Percentiles rank a stretch among this genome's conserved stretches.
phyloP scores from a whole-genome alignment of 2,797 vertebrate species.

The Cygnus olor region DNA sequence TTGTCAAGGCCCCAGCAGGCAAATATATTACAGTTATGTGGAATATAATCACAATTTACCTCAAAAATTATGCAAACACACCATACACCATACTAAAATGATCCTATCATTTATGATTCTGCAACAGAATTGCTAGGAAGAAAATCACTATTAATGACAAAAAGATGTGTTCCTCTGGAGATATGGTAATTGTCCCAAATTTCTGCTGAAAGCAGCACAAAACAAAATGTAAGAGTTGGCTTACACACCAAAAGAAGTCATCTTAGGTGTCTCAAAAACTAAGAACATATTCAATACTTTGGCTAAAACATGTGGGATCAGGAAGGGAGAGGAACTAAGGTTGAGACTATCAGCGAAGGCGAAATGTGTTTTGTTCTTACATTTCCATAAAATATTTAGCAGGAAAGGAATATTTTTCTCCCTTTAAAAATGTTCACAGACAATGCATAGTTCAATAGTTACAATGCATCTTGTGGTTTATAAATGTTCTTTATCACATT shows the following conservation, averaged over 20 bases:
- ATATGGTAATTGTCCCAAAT: background rate
- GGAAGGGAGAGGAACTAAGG: background rate
- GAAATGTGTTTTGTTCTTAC: background rate
- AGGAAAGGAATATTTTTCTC: background rate
- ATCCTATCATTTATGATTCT: background rate
- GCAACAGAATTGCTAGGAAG: background rate
- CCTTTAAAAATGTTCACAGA: background rate
- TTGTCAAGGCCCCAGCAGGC: background rate
- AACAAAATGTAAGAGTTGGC: background rate
- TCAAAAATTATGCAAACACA: background rate
- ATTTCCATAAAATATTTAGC: background rate
- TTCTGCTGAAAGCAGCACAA: background rate
- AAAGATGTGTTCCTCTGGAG: background rate
- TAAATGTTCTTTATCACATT: background rate
- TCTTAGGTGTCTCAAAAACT: background rate
- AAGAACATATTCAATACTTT: background rate
- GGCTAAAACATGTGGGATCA: background rate
- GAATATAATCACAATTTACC: background rate
- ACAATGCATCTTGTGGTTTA: background rate
- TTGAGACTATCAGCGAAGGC: background rate
- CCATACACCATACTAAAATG: background rate
- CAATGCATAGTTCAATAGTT: background rate
- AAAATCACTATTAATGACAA: background rate
- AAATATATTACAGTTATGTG: background rate
- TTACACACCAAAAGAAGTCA: background rate